Evolutionary conservation across 2,113 vertebrate species (phyloP).

Genomic region (Aldabrachelys gigantea): DNA sequence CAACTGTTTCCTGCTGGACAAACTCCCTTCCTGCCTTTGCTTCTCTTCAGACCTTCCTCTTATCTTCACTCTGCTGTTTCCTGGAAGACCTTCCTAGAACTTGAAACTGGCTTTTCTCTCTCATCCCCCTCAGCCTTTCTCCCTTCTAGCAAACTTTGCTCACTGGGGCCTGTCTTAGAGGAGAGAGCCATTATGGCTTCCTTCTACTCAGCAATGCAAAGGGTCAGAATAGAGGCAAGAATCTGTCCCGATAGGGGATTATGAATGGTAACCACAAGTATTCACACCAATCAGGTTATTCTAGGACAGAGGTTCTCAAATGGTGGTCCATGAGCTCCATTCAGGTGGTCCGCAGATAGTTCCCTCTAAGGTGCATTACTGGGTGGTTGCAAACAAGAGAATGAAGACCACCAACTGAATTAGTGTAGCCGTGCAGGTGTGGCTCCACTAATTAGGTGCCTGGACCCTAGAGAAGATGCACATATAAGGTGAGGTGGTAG

Average conservation of each 20-base stretch:
- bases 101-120: not conserved
- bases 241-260: not conserved
- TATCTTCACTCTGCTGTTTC: not conserved
- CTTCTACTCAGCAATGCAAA: not conserved
- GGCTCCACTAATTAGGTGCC: too few species aligned
- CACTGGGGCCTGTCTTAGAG: not conserved
- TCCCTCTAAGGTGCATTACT: too few species aligned
- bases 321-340: too few species aligned
- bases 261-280: not conserved
- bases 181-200: not conserved
- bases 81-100: not conserved
- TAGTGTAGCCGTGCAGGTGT: too few species aligned
- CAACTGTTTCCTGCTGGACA: conserved; percentile 34
- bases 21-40: not conserved
- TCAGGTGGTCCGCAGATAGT: too few species aligned
- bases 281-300: not conserved
- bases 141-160: not conserved
- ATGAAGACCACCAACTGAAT: too few species aligned
- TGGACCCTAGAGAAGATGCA: too few species aligned
- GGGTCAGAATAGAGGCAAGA: not conserved
- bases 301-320: not conserved
- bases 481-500: too few species aligned
- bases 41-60: not conserved
- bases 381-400: too few species aligned
- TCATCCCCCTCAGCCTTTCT: not conserved